Evolutionary conservation across 2,113 vertebrate genomes (phyloP).

Genomic region (Callorhinus ursinus): DNA sequence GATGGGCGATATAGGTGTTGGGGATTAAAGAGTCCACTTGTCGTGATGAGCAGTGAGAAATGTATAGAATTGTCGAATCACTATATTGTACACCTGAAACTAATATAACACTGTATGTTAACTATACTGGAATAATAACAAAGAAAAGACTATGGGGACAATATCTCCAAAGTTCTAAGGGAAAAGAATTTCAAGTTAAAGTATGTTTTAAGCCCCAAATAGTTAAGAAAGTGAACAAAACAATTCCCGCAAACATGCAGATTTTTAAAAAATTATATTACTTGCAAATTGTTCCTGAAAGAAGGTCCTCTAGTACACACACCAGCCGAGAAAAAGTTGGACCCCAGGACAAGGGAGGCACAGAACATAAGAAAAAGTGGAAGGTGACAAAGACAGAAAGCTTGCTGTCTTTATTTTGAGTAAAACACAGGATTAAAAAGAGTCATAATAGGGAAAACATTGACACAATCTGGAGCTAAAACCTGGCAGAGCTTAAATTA

Average conservation of each 20-base stretch:
- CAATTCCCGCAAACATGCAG: accelerated
- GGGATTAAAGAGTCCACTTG: neutral
- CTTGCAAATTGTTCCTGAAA: neutral
- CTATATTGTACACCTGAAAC: neutral
- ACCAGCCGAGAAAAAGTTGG: neutral
- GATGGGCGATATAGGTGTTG: neutral
- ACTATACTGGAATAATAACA: neutral
- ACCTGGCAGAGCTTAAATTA: neutral
- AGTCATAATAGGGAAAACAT: accelerated
- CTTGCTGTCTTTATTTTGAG: neutral
- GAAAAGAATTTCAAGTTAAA: neutral
- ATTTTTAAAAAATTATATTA: neutral
- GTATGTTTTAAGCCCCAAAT: neutral
- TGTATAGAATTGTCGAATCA: neutral
- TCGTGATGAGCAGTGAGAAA: neutral
- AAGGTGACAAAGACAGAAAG: accelerated
- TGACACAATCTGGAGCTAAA: neutral
- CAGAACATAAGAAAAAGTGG: accelerated
- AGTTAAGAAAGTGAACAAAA: neutral
- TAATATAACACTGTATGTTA: neutral
- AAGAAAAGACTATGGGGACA: neutral
- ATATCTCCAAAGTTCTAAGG: neutral
- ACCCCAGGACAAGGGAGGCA: neutral
- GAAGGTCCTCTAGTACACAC: accelerated
- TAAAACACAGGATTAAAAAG: neutral